A percentile compares a stretch with the other conserved stretches of the same genome.
phyloP scores from a whole-genome alignment of 2,797 vertebrate genomes.

The Chiloscyllium punctatum region DNA sequence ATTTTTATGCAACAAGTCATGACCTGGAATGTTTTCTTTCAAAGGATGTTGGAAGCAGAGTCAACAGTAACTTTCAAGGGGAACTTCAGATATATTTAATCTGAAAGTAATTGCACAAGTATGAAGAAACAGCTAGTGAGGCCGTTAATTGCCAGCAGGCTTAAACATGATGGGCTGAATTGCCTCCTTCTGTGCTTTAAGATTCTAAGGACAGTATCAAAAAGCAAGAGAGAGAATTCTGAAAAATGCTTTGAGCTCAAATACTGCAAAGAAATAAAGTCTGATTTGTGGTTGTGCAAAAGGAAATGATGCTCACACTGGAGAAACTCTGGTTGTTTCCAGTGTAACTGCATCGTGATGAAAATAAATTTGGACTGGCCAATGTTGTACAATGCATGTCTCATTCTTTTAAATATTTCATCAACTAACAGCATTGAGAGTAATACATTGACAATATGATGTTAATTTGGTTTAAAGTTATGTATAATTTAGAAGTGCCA shows the following conservation, averaged over 20 bases:
- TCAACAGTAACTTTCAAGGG: not conserved
- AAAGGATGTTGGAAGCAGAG: not conserved
- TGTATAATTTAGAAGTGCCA: not conserved
- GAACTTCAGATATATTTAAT: not conserved
- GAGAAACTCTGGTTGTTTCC: not conserved
- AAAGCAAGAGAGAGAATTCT: not conserved
- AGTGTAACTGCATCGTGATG: not conserved
- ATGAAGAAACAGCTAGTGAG: not conserved
- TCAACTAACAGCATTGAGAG: not conserved
- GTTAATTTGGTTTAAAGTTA: not conserved
- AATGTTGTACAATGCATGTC: not conserved
- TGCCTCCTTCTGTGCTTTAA: not conserved
- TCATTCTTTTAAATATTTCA: not conserved
- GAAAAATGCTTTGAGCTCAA: not conserved
- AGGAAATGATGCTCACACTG: not conserved
- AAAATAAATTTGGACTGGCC: not conserved
- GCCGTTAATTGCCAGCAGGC: not conserved
- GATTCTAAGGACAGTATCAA: not conserved
- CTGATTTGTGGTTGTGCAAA: not conserved
- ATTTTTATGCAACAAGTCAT: not conserved
- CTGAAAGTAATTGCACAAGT: not conserved
- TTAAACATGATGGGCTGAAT: not conserved
- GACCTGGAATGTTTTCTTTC: not conserved
- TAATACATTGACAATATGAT: not conserved
- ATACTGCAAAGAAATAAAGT: not conserved